A percentile compares a stretch with the other conserved stretches of the same genome.
Conservation (phyloP, 2,113 vertebrate genomes). For the Festucalex cinctus region DNA sequence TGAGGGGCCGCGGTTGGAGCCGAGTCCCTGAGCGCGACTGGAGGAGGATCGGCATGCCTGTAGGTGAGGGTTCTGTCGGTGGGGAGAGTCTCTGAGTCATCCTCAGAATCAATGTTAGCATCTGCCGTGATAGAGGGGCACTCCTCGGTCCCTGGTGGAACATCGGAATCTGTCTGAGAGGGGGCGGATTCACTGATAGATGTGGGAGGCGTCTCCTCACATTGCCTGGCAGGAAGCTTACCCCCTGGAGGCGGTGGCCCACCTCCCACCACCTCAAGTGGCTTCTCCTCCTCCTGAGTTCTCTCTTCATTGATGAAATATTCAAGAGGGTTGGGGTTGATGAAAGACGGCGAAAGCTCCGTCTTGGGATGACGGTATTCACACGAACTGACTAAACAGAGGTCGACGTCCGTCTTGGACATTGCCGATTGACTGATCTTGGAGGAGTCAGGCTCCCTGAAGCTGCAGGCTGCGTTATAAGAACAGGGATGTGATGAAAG, state of each 20-base stretch:
- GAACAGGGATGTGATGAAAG: conserved; percentile 42
- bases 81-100: conserved; percentile 94
- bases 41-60: conserved; percentile 87
- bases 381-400: conserved; percentile 89
- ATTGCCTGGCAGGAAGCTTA: conserved; percentile 83
- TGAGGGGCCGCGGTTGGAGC: conserved; percentile 87
- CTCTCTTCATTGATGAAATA: conserved; percentile 88
- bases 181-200: conserved; percentile 90
- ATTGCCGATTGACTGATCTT: conserved; percentile 72
- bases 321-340: conserved; percentile 92
- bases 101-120: conserved; percentile 95
- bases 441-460: conserved; percentile 60
- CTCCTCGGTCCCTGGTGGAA: conserved; percentile 91
- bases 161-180: conserved; percentile 91
- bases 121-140: conserved; percentile 96
- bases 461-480: conserved; percentile 49
- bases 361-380: conserved; percentile 95
- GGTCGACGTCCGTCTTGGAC: conserved; percentile 85
- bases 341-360: conserved; percentile 94
- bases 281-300: conserved; percentile 78
- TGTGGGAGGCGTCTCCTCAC: conserved; percentile 92
- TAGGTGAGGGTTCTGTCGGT: conserved; percentile 92
- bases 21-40: conserved; percentile 80
- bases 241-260: conserved; percentile 83
- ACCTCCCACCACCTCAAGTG: conserved; percentile 77